Base-by-base conservation (phyloP, 2,888 invertebrate species). In the Nephrotoma appendiculata region DNA sequence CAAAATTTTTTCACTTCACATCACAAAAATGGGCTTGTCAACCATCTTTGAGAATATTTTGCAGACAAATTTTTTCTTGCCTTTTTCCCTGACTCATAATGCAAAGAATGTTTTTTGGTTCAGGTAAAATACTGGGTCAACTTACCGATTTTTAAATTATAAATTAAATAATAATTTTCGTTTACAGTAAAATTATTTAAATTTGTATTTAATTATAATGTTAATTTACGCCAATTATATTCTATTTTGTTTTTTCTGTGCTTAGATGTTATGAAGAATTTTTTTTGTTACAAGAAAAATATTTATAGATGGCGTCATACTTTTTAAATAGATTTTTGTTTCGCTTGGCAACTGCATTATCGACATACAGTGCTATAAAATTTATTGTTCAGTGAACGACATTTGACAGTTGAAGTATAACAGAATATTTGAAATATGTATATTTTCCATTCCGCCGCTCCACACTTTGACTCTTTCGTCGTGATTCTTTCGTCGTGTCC, bases 11-110 rank as follows among this genome's bases (percentile, higher is more conserved):
- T 71, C 19, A 71, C 71, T 31, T 71, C 71, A 19, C 7, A 71
- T 71, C 42, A 84, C 43, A 84, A 84, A 85, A 85, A 85, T 86
- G 86, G 86, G 86, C 86, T 86, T 86, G 86, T 86, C 86, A 86
- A 86, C 86, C 86, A 86, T 86, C 86, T 86, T 86, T 85, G 85
- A 85, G 42, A 84, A 43, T 84, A 84, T 71, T 71, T 71, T 31
- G 71, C 71, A 71, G 71, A 71, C 71, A 71, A 19, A 84, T 42
- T 84, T 84, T 83, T 84, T 42, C 31, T 71, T 31, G 31, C 71
- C 31, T 31, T 52, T 71, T 31, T 31, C 31, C 71, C 71, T 71
- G 71, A 71, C 71, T 71, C 71, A 71, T 52, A 15, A 11, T 15
- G 15, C 4, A 44, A 6, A 44, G 31, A 71, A 71, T 31, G 31